A percentile compares a stretch with the other conserved stretches of the same genome.
These are phyloP conservation scores for Bombus affinis DNA, from an alignment of 1,140 invertebrate species.

Conservation along the genomic window DNA sequence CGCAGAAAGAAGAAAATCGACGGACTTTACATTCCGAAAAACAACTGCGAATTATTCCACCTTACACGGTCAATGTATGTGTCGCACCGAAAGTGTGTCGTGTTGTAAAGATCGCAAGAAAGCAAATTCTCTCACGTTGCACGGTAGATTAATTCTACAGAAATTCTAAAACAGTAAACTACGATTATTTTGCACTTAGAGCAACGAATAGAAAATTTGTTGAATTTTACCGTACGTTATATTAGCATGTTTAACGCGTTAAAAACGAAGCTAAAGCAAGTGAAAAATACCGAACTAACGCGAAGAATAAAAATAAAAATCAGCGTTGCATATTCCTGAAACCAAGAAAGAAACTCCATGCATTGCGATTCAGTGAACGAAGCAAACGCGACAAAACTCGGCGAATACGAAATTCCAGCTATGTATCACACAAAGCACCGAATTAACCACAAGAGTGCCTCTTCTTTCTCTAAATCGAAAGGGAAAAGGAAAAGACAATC, in stretches of 20 bases:
- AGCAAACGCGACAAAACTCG: neutral
- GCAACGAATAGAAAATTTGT: neutral
- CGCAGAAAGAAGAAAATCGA: neutral
- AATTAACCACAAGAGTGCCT: neutral
- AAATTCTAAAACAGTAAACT: neutral
- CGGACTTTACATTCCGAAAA: too few relatives aligned
- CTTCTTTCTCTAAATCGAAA: neutral
- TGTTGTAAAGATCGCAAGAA: neutral
- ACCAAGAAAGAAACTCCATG: neutral
- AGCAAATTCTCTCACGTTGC: too few relatives aligned
- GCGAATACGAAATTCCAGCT: slow-evolving; percentile 22
- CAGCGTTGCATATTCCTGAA: neutral
- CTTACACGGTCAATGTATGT: neutral
- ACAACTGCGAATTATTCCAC: neutral
- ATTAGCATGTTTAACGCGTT: too few relatives aligned
- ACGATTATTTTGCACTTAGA: neutral
- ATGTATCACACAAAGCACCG: neutral
- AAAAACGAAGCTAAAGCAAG: too few relatives aligned
- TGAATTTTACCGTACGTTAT: too few relatives aligned
- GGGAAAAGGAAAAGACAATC: neutral
- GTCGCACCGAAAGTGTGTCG: too few relatives aligned
- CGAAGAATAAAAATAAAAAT: neutral
- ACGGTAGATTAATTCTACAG: neutral
- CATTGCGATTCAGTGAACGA: slow-evolving; percentile 16
- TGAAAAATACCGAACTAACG: too few relatives aligned